These are phyloP conservation scores for Camponotus vicinus DNA, from an alignment of 1,140 invertebrate genomes.

Conservation along the genomic window DNA sequence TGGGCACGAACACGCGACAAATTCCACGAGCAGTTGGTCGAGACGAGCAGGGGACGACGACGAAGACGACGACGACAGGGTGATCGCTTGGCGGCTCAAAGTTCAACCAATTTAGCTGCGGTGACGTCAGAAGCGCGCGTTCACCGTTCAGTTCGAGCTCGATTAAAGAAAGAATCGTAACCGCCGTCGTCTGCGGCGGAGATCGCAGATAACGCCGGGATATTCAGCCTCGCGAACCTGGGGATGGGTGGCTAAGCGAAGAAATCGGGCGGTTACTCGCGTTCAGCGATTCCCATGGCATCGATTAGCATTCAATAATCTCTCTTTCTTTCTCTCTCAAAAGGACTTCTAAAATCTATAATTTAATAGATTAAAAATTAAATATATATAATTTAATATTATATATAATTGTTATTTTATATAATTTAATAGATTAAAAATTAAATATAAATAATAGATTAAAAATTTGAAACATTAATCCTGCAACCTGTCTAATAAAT, in stretches of 20 bases:
- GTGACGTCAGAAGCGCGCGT: slow-evolving; percentile 74
- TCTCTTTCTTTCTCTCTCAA: neutral
- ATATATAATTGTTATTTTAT: too few species aligned
- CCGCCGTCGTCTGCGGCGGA: slow-evolving; percentile 18
- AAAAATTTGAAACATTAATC: neutral
- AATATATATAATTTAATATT: too few species aligned
- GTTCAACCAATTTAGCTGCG: slow-evolving; percentile 79
- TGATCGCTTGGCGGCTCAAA: slow-evolving; percentile 79
- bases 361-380: too few species aligned
- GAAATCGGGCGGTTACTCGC: neutral
- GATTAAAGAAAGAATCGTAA: slow-evolving; percentile 42
- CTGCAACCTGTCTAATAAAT: too few species aligned
- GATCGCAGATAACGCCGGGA: slow-evolving; percentile 36
- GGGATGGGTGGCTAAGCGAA: neutral
- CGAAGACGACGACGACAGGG: slow-evolving; percentile 64
- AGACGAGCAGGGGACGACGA: slow-evolving; percentile 40
- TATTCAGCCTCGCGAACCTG: slow-evolving; percentile 14
- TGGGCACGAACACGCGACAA: slow-evolving; percentile 7
- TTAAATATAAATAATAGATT: neutral
- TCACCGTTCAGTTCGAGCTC: slow-evolving; percentile 45
- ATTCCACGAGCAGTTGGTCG: slow-evolving; percentile 38
- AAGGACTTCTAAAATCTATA: too few species aligned
- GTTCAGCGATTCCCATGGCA: neutral
- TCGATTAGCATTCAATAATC: slow-evolving; percentile 12
- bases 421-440: too few species aligned